A percentile compares a stretch with the other conserved stretches of the same genome.
Conservation (phyloP, 2,797 vertebrate genomes). For the Loriculus beryllinus region DNA sequence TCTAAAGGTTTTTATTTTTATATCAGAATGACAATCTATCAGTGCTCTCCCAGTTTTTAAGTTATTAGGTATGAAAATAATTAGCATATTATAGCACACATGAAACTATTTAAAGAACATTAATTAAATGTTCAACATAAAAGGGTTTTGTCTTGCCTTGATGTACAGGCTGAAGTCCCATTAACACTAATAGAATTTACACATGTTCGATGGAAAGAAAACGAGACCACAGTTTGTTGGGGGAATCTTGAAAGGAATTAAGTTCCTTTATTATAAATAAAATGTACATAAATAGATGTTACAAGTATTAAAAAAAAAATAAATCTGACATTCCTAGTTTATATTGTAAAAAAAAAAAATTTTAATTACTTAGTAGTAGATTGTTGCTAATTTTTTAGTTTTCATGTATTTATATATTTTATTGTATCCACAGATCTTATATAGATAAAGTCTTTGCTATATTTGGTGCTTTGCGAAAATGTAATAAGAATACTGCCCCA, state of each 20-base stretch:
- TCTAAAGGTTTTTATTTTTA: not conserved
- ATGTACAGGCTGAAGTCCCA: constrained; percentile 1
- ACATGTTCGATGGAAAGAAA: not conserved
- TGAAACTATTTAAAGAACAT: constrained; percentile 17
- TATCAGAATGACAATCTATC: not conserved
- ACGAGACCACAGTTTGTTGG: not conserved
- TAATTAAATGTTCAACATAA: constrained; percentile 8
- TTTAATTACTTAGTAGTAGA: not conserved
- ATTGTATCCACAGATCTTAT: not conserved
- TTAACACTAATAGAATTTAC: not conserved
- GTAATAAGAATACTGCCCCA: not conserved
- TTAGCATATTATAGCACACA: constrained; percentile 1
- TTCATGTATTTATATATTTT: not conserved
- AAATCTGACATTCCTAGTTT: not conserved
- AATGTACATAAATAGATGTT: not conserved
- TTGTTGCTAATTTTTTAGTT: not conserved
- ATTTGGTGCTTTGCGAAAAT: not conserved
- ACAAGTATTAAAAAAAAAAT: not conserved
- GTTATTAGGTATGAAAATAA: constrained; percentile 22
- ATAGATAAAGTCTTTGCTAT: not conserved
- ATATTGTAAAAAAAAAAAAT: not conserved
- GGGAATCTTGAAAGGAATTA: not conserved
- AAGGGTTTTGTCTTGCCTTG: constrained; percentile 9
- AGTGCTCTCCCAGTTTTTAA: not conserved
- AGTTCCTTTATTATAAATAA: constrained; percentile 1